Base-by-base conservation (phyloP, 2,113 vertebrate genomes). In the Marmota monax region DNA sequence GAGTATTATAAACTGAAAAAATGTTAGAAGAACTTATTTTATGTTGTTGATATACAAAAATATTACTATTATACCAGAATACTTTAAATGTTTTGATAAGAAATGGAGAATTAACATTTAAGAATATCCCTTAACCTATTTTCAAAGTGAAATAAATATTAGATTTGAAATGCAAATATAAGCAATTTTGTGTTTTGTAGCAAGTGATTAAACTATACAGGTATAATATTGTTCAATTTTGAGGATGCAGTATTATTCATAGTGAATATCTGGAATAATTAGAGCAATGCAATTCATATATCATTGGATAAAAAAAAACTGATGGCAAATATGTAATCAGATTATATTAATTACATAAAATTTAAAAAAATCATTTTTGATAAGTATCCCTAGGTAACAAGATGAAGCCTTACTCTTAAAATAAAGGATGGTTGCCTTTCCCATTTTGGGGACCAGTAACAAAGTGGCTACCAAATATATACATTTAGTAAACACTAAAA, bases 21-120 rank as follows among this genome's bases (percentile, higher is more conserved):
- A n/a, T 85, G 83, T 72, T 79, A 18, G 45, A 95, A 92, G 22
- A 78, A 65, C 96, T 97, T 87, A 29, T 85, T 94, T 95, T 94
- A 92, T 87, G 48, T 87, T 94, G 11, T 34, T 88, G 45, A 90
- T 45, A 32, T 89, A 80, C 20, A 29, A 84, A 88, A 96, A 78
- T 65, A 77, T 7, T 84, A 84, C 56, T 83, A 51, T 78, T 53
- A 39, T 56, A 63, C 3, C 86, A 45, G 22, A 79, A 56, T 22
- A 78, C 27, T 79, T 91, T 87, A 63, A 84, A 76, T 93, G 87
- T 23, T 3, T 4, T 73, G 4, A 83, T 87, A 77, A 4, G n/a
- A 58, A 56, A 48, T 74, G 17, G 0, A 84, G 92, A 22, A 0
- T 63, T 92, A 92, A 85, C 37, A 92, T 90, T 53, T 95, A 11